Evolutionary conservation across 2,797 vertebrate species (phyloP), one percentile per base, ranked within the genome.

Genomic region (Luscinia megarhynchos): DNA sequence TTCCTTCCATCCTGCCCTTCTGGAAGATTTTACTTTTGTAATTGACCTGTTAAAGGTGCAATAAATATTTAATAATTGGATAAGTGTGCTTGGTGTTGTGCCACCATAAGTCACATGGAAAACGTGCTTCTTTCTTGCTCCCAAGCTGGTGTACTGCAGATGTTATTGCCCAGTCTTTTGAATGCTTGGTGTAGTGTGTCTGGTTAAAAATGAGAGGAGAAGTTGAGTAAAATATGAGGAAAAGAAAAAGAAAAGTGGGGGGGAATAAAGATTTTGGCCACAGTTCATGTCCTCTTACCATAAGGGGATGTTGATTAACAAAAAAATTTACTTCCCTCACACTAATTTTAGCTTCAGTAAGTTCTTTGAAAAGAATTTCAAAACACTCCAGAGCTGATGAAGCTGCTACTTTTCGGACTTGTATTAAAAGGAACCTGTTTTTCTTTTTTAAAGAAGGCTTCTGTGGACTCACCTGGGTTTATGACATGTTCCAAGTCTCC

Each of bases 11-110:
- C 76, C 30, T 72, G 48, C 27, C 70, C 34, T 87, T 82, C 34
- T 53, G 50, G 57, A 92, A 73, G 10, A 62, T 57, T 82, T 51
- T 93, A 23, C 63, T 72, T 88, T 89, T 84, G 72, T 80, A 91
- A 76, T 68, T 58, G 53, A 36, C 20, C 22, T 84, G 67, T 83
- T 91, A 86, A 50, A 87, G 51, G 21, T 67, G 41, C 40, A 77
- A 58, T 93, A 86, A 84, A 41, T 75, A 54, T 51, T 86, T 94
- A 84, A 75, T 82, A 84, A 63, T 80, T 90, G 69, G 51, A 54
- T 59, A 78, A 29, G 15, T 67, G 54, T 81, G 29, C 17, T 87
- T 58, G 38, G n/a, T 79, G 34, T 50, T 76, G 27, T 76, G 63
- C 48, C 43, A 76, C 29, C 9, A 0, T 45, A 72, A 87, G 32